Base-by-base conservation (phyloP, 92 coral and sea anemone genomes). In the Epizoanthus illoricatus region DNA sequence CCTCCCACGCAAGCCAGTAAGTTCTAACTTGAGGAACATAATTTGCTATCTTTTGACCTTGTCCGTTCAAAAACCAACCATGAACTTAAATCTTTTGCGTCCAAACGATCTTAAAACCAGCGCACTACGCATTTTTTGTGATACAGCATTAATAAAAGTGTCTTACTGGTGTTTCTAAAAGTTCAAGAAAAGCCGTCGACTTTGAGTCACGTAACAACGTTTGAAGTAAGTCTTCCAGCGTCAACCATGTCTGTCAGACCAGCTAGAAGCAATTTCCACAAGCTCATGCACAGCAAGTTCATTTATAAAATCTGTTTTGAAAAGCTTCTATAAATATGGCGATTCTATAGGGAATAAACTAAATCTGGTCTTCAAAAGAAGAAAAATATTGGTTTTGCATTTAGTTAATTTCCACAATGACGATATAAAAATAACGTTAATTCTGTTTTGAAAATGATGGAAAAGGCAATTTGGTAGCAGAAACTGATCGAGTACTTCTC, bases 11-110 rank as follows among this genome's bases (percentile, higher is more conserved):
- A 49, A 41, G 43, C 66, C 55, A 13, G 17, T 10, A 84, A 81
- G 65, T 52, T 79, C 90, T 88, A 43, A 83, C 92, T 58, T 52
- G 12, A 13, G 56, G 15, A 52, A 52, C 11, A 9, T 16, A 52
- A 52, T 52, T 52, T 9, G 3, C 56, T 52, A 9, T 52, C 56
- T 8, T 78, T 20, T 63, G 59, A 76, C 23, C 24, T n/a, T 63
- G 23, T 20, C 52, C 40, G 10, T 18, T 23, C 5, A 3, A 78
- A 63, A 78, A 62, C 19, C 42, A 24, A 55, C 12, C 56, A 13
- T 13, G 12, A 63, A 78, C 54, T 12, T 28, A 3, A 78, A 17
- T 19, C 45, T 78, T 78, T 78, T 41, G 24, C 23, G 59, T 18
- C 72, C 40, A 42, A 24, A 78, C n/a, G 28, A 64, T 76, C 16